These are phyloP conservation scores for Catharus bicknelli DNA, from an alignment of 2,113 vertebrate genomes.

Conservation along the genomic window DNA sequence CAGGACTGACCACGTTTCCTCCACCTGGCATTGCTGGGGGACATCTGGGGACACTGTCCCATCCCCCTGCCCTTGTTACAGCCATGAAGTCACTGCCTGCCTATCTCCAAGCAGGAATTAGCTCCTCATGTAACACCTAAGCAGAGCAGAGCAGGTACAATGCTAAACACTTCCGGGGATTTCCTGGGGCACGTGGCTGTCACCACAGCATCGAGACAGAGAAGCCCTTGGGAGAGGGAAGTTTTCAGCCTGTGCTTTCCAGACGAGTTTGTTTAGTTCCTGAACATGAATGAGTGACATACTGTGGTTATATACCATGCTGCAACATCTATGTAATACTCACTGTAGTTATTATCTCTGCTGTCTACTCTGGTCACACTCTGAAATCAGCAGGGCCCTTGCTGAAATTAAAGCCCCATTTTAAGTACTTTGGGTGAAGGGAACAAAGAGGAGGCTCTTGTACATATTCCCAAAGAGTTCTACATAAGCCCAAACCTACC, in stretches of 20 bases:
- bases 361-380: not conserved
- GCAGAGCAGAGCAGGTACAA: not conserved
- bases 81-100: not conserved
- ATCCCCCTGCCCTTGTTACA: not conserved
- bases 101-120: not conserved
- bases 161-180: rapidly evolving
- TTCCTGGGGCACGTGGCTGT: rapidly evolving
- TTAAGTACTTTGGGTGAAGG: not conserved
- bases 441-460: not conserved
- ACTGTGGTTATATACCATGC: rapidly evolving
- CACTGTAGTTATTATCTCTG: not conserved
- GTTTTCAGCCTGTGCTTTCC: not conserved
- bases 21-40: not conserved
- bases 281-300: not conserved
- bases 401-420: not conserved
- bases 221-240: not conserved
- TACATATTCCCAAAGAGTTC: not conserved
- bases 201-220: not conserved
- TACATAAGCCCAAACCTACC: not conserved
- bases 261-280: not conserved
- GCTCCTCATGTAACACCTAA: not conserved
- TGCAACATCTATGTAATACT: not conserved
- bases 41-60: not conserved
- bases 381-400: not conserved
- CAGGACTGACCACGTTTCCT: not conserved